phyloP scores from a whole-genome alignment of 2,113 vertebrate genomes.

The Channa argus region DNA sequence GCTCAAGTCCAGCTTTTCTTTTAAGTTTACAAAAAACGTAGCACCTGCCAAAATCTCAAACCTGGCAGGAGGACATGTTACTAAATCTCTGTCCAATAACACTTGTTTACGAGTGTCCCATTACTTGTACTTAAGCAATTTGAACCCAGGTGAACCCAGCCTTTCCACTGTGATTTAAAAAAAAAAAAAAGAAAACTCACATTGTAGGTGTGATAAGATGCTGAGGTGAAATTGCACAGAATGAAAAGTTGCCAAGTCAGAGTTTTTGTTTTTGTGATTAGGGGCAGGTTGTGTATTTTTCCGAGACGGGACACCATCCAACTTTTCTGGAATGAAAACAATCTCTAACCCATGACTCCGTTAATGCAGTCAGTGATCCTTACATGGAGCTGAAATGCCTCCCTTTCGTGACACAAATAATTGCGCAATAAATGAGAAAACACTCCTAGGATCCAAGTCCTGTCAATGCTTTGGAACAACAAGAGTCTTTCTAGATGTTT shows the following conservation, averaged over 20 bases:
- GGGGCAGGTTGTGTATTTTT: constrained; percentile 25
- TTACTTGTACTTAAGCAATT: constrained; percentile 16
- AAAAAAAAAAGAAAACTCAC: constrained; percentile 22
- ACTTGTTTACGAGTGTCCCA: constrained; percentile 22
- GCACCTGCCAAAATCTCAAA: not conserved
- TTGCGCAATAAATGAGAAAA: not conserved
- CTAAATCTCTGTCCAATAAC: not conserved
- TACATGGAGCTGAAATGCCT: not conserved
- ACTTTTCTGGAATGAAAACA: constrained; percentile 25
- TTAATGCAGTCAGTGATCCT: not conserved
- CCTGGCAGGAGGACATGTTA: not conserved
- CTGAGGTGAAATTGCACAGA: not conserved
- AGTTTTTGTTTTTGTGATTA: constrained; percentile 22
- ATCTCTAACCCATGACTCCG: not conserved
- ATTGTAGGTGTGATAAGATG: not conserved
- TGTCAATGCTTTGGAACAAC: not conserved
- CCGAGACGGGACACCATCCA: constrained; percentile 19
- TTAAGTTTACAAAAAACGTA: not conserved
- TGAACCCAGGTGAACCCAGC: constrained; percentile 16
- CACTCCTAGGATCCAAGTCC: not conserved
- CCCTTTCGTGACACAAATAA: constrained; percentile 1
- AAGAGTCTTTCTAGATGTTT: constrained; percentile 6
- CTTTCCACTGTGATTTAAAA: constrained; percentile 20
- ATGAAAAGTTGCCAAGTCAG: not conserved
- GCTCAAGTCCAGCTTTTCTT: not conserved